These are phyloP conservation scores for Ephydatia muelleri DNA, from an alignment of 37 sponge, comb jelly and placozoan species.

Conservation along the genomic window DNA sequence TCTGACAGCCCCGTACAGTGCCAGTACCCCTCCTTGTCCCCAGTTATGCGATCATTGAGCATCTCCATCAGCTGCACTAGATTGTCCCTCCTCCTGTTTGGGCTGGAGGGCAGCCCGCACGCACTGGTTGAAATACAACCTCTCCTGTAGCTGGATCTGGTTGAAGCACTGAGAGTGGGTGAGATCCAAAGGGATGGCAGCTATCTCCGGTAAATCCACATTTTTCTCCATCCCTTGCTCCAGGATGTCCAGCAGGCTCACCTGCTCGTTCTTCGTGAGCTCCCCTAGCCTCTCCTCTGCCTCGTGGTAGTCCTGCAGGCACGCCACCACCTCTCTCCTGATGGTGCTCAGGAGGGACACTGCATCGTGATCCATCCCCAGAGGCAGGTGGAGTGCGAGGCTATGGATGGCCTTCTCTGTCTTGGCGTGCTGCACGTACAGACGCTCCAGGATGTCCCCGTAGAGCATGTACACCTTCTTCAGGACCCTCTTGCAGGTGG, in stretches of 20 bases:
- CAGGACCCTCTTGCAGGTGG: conserved; percentile 47
- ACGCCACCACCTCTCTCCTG: conserved; percentile 51
- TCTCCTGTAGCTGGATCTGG: conserved; percentile 69
- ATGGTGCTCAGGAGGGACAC: conserved; percentile 54
- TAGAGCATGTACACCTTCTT: conserved; percentile 81
- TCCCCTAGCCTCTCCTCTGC: conserved; percentile 40
- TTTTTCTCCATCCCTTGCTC: not conserved
- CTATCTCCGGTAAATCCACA: not conserved
- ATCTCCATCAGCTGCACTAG: conserved; percentile 47
- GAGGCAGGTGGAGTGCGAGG: conserved; percentile 50
- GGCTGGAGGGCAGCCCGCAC: conserved; percentile 48
- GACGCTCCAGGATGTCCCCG: conserved; percentile 53
- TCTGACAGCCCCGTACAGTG: conserved; percentile 44
- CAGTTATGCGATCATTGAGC: conserved; percentile 47
- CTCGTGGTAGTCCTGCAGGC: conserved; percentile 54
- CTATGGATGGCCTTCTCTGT: conserved; percentile 48
- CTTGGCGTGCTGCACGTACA: conserved; percentile 37
- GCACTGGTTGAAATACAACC: conserved; percentile 72
- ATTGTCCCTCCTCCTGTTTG: conserved; percentile 47
- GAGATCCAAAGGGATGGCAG: not conserved
- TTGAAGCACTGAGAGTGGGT: conserved; percentile 13
- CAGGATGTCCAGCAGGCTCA: conserved; percentile 8
- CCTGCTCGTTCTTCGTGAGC: conserved; percentile 12
- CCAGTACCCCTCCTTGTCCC: conserved; percentile 73
- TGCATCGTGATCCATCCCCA: conserved; percentile 37